Percentiles rank a stretch among this genome's conserved stretches.
phyloP scores from a whole-genome alignment of 2,888 invertebrate genomes.

The Gerosis bhagava region DNA sequence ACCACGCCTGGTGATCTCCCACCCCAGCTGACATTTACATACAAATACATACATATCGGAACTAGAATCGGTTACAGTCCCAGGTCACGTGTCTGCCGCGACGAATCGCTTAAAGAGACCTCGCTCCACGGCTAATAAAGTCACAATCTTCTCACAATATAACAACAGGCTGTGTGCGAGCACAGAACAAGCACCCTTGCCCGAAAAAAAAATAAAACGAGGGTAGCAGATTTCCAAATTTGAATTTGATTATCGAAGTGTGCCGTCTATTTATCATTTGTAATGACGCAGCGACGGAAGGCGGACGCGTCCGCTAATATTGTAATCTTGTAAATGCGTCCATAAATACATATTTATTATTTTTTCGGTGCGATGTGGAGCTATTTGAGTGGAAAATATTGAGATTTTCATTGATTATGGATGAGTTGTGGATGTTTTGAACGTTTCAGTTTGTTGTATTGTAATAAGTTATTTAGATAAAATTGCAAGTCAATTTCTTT shows the following conservation, averaged over 20 bases:
- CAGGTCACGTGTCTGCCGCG: conserved; percentile 84
- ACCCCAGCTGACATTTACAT: conserved; percentile 57
- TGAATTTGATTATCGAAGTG: conserved; percentile 82
- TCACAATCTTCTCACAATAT: conserved; percentile 79
- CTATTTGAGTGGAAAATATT: conserved; percentile 74
- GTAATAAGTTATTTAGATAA: too few relatives aligned
- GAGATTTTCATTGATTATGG: conserved; percentile 63
- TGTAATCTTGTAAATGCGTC: conserved; percentile 79
- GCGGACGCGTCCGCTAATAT: conserved; percentile 74
- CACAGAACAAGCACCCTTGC: conserved; percentile 56
- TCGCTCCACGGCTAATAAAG: conserved; percentile 79
- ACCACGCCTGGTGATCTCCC: conserved; percentile 71
- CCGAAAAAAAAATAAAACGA: conserved; percentile 52
- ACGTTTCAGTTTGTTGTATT: not conserved
- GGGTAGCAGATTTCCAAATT: conserved; percentile 81
- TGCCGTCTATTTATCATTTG: conserved; percentile 80
- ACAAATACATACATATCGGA: conserved; percentile 76
- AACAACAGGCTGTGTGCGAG: conserved; percentile 59
- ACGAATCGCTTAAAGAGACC: conserved; percentile 80
- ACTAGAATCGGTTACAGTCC: conserved; percentile 67
- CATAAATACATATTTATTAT: conserved; percentile 73
- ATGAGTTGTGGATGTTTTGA: conserved; percentile 41
- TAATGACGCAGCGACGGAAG: conserved; percentile 70
- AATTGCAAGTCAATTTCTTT: too few relatives aligned
- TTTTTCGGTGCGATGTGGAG: conserved; percentile 50